phyloP scores from a whole-genome alignment of 2,888 invertebrate species.

The Amphipoea lucens region DNA sequence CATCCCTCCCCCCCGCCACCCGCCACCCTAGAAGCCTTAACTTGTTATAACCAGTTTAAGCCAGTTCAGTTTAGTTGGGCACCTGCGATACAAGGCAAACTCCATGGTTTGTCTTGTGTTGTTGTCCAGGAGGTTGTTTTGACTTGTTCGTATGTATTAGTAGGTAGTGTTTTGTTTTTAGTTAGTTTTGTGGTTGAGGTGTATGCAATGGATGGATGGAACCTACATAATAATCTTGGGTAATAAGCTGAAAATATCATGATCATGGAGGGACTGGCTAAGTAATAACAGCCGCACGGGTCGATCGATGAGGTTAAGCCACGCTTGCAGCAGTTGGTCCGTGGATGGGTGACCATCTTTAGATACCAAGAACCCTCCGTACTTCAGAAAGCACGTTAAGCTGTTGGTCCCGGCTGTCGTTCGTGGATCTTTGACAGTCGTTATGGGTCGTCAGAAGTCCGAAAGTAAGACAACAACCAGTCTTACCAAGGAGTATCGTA shows the following conservation, averaged over 20 bases:
- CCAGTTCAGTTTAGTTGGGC: conserved; percentile 86
- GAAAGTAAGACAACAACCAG: no score
- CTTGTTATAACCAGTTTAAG: conserved; percentile 89
- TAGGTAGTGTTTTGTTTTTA: conserved; percentile 23
- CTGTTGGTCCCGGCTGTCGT: no score
- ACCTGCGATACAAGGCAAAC: conserved; percentile 87
- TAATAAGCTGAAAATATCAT: neutral
- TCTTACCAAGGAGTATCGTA: no score
- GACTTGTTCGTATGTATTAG: conserved; percentile 23
- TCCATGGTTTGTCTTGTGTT: conserved; percentile 79
- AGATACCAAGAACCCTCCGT: no score
- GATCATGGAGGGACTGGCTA: no score
- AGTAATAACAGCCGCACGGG: no score
- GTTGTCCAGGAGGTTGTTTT: conserved; percentile 60
- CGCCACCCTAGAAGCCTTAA: conserved; percentile 78
- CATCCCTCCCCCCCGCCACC: conserved; percentile 67
- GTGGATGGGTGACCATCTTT: no score
- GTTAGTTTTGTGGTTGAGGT: neutral
- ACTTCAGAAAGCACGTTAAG: no score
- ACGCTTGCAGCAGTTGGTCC: no score
- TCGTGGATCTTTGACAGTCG: no score
- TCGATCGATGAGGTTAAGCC: no score
- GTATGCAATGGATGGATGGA: neutral
- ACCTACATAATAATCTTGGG: neutral
- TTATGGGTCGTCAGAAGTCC: no score